Evolutionary conservation across 1,140 invertebrate genomes (phyloP).

Genomic region (Aphelinus atriplicis): DNA sequence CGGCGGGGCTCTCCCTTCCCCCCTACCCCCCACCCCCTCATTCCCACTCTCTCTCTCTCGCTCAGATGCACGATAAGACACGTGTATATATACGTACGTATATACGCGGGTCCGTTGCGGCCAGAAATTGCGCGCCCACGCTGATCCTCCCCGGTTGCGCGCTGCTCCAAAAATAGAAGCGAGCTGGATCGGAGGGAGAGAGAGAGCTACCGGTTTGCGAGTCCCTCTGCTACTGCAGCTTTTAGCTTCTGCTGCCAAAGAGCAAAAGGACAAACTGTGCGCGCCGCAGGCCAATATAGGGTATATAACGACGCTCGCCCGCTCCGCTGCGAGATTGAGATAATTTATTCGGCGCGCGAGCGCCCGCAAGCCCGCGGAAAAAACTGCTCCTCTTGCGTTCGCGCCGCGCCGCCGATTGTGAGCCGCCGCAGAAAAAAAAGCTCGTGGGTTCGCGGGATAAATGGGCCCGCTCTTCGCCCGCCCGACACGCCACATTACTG

Average conservation of each 20-base stretch:
- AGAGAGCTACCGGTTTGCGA: constrained; percentile 62
- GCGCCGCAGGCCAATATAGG: constrained; percentile 34
- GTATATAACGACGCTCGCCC: constrained; percentile 6
- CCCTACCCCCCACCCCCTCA: no score
- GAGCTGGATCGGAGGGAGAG: constrained; percentile 25
- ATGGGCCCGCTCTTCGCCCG: not conserved
- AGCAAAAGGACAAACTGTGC: constrained; percentile 7
- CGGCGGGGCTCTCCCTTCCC: no score
- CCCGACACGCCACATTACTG: constrained; percentile 20
- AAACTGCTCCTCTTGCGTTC: constrained; percentile 26
- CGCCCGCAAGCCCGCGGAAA: not conserved
- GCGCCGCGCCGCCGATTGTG: constrained; percentile 13
- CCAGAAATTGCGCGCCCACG: constrained; percentile 46
- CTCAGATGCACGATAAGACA: no score
- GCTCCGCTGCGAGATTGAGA: constrained; percentile 19
- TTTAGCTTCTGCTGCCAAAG: constrained; percentile 11
- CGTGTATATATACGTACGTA: not conserved
- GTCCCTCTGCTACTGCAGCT: constrained; percentile 3
- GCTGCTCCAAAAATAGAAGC: constrained; percentile 58
- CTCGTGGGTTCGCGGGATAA: constrained; percentile 27
- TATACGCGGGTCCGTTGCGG: constrained; percentile 11
- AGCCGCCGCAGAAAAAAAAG: not conserved
- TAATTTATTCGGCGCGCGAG: constrained; percentile 37
- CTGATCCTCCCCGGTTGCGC: constrained; percentile 49
- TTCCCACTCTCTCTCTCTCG: no score